Base-by-base conservation (phyloP, 30 jellyfish, hydroid and myxozoan species). In the Turritopsis dohrnii region DNA sequence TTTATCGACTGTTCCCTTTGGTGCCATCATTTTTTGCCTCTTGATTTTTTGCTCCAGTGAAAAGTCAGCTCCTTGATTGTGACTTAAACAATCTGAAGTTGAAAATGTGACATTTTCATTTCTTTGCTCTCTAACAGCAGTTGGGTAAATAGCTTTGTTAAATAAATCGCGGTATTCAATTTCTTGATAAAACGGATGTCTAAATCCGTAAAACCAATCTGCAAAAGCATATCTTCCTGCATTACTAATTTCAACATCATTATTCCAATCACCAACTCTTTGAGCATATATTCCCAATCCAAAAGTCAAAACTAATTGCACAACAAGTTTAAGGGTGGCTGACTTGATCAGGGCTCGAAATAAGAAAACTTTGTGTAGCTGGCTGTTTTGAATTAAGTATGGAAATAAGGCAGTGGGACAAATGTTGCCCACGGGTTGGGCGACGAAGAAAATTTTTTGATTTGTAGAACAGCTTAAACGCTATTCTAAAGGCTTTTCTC, bases 21-120 rank as follows among this genome's bases (percentile, higher is more conserved):
- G 81, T 18, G 81, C 24, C 30, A 72, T 19, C 81, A 72, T 72
- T 25, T 72, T 72, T 72, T 72, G 81, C 19, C 81, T 23, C 24
- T 72, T 72, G 30, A 72, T 72, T 25, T 72, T 72, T 72, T 72
- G 81, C 1, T 72, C 81, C 24, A 72, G 21, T 72, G 24, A 25
- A 72, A 72, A 72, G 24, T 72, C 81, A 18, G 29, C 81, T 19
- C 81, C 81, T 72, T 72, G 81, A 72, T 72, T 72, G 21, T 29
- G 0, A 1, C 81, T 29, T 19, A 18, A 29, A 25, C 30, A 19
- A 19, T 72, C 81, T 18, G 21, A 18, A 18, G 24, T 72, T 72
- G 81, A 72, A 72, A 72, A 72, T 21, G 81, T 71, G 20, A 71
- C 28, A 71, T 71, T 71, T 71, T n/a, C 28, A 16, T 71, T 28